A percentile compares a stretch with the other conserved stretches of the same genome.
These are phyloP conservation scores for Lordiphosa mommai DNA, from an alignment of 1,140 invertebrate species.

Conservation along the genomic window DNA sequence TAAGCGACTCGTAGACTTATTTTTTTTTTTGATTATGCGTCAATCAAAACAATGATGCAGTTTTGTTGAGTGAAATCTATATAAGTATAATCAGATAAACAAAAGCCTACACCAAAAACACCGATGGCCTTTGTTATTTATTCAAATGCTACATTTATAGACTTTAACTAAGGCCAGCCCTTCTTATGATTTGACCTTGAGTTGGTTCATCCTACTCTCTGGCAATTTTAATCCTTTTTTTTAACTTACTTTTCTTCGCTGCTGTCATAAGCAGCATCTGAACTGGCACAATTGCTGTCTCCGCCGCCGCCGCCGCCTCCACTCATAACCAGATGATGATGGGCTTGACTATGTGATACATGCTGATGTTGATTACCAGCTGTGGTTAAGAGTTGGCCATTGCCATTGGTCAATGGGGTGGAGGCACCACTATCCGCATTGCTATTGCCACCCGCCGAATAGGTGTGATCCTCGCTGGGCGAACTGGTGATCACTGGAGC, in stretches of 20 bases:
- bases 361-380: slow-evolving; percentile 9
- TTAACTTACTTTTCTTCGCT: slow-evolving; percentile 81
- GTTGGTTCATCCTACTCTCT: too few relatives aligned
- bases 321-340: slow-evolving; percentile 4
- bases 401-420: slow-evolving; percentile 68
- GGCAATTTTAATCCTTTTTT: too few relatives aligned
- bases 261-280: slow-evolving; percentile 81
- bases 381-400: slow-evolving; percentile 10
- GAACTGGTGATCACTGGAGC: slow-evolving; percentile 85
- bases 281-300: slow-evolving; percentile 78
- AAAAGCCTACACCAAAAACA: too few relatives aligned
- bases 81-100: too few relatives aligned
- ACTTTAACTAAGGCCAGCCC: too few relatives aligned
- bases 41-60: too few relatives aligned
- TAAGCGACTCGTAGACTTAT: too few relatives aligned
- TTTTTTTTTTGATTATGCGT: too few relatives aligned
- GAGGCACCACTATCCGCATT: slow-evolving; percentile 70
- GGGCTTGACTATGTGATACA: neutral
- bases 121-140: too few relatives aligned
- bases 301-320: slow-evolving; percentile 20
- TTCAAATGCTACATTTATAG: too few relatives aligned
- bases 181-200: too few relatives aligned
- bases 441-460: slow-evolving; percentile 81
- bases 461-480: slow-evolving; percentile 90
- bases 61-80: too few relatives aligned